Evolutionary conservation across 2,888 invertebrate genomes (phyloP), one percentile per base, ranked within the genome.

Genomic region (Harpagoxenus sublaevis): DNA sequence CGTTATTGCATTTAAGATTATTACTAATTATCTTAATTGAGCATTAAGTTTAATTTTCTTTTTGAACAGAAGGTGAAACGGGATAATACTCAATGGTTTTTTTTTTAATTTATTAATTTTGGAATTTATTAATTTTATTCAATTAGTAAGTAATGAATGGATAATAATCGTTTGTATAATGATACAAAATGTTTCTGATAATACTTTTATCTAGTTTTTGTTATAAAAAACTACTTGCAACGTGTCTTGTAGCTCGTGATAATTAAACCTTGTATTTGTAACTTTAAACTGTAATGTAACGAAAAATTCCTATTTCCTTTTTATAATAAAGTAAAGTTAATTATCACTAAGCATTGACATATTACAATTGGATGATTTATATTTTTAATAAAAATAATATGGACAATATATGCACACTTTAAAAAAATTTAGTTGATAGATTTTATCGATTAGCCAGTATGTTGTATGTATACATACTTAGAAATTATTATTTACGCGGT

Each of bases 401-500:
- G 12, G 12, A 70, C 12, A 53, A n/a, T 51, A 70, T 70, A 15
- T 39, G 23, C 35, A 60, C 12, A 60, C 9, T 28, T 57, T 42
- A 23, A 39, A 57, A 57, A 35, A 48, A 4, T 42, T 73, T 28
- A 55, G 15, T n/a, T 39, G n/a, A 18, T 18, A 3, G 1, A 39
- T 39, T 73, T 73, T 45, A 45, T 74, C 15, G 12, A 53, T 39
- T 3, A 9, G 9, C 5, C 28, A 28, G 28, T 6, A 66, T 51
- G 10, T 39, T 28, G 23, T 68, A 78, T 15, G 31, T 51, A 35
- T n/a, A 39, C 18, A 53, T 53, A 42, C 28, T 31, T 23, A 23
- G 9, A 79, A 3, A 70, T 70, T 18, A 78, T 78, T 68, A 79
- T 48, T 57, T 45, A 68, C 53, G 42, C 42, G 12, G 10, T 65